These are phyloP conservation scores for Dromius quadrimaculatus DNA, from an alignment of 2,888 invertebrate genomes.

Conservation along the genomic window DNA sequence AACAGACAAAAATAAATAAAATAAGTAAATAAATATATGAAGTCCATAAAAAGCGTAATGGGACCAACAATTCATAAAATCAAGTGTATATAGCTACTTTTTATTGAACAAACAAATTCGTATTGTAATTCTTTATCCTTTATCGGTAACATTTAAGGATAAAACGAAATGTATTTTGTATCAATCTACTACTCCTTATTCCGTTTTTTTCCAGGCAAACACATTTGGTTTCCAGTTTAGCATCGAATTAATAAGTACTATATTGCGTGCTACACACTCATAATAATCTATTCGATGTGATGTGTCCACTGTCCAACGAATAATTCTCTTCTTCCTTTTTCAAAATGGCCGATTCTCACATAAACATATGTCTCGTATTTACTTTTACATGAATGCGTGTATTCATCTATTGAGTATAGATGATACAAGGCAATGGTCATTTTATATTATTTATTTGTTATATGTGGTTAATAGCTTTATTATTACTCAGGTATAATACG, in stretches of 20 bases:
- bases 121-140: too few relatives aligned
- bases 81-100: too few relatives aligned
- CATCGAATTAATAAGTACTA: slow-evolving; percentile 59
- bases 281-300: slow-evolving; percentile 53
- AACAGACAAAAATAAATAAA: too few relatives aligned
- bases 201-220: too few relatives aligned
- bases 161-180: too few relatives aligned
- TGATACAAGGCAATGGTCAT: slow-evolving; percentile 1
- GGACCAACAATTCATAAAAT: too few relatives aligned
- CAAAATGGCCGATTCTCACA: slow-evolving; percentile 23
- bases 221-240: slow-evolving; percentile 7
- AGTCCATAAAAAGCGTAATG: too few relatives aligned
- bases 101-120: too few relatives aligned
- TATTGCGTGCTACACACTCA: slow-evolving; percentile 59
- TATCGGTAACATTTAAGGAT: too few relatives aligned
- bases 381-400: not conserved
- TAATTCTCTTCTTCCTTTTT: not conserved
- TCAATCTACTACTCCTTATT: too few relatives aligned
- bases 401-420: not conserved
- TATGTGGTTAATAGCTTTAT: not conserved
- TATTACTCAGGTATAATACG: not conserved
- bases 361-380: not conserved
- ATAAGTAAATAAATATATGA: too few relatives aligned
- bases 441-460: slow-evolving; percentile 23
- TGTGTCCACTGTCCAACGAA: not conserved